Conservation (phyloP, 2,888 invertebrate genomes). For the Lasioglossum leucozonium region DNA sequence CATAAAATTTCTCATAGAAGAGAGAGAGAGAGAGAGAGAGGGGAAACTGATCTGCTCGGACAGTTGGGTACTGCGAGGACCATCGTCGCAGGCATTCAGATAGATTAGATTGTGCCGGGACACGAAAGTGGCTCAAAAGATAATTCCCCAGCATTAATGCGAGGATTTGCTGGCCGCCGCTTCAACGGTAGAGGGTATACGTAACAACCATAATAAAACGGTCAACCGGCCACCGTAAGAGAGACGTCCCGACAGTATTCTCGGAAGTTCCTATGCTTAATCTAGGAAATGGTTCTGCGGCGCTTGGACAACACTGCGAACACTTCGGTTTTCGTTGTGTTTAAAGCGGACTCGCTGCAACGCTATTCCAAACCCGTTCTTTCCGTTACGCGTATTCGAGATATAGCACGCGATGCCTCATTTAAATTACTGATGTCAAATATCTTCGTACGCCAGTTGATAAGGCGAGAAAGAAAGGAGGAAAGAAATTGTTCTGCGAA, state of each 20-base stretch:
- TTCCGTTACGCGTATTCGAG: not conserved
- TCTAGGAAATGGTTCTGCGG: conserved; percentile 52
- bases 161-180: conserved; percentile 63
- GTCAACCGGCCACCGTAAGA: conserved; percentile 59
- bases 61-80: not conserved
- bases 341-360: conserved; percentile 15
- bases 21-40: too few species aligned
- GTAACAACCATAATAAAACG: conserved; percentile 70
- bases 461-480: not conserved
- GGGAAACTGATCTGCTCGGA: not conserved
- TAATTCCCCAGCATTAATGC: conserved; percentile 67
- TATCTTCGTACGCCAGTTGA: not conserved
- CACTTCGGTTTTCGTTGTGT: conserved; percentile 46
- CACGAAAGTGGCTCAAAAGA: conserved; percentile 65
- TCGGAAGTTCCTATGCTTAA: conserved; percentile 49
- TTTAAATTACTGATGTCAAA: not conserved
- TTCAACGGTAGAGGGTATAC: conserved; percentile 52
- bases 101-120: conserved; percentile 63
- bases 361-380: not conserved
- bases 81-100: conserved; percentile 48
- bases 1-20: too few species aligned
- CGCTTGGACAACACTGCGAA: conserved; percentile 46
- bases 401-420: not conserved
- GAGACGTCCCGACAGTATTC: conserved; percentile 47
- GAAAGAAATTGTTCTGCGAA: too few species aligned